A percentile compares a stretch with the other conserved stretches of the same genome.
phyloP scores from a whole-genome alignment of 2,888 invertebrate genomes.

The Unio pictorum region DNA sequence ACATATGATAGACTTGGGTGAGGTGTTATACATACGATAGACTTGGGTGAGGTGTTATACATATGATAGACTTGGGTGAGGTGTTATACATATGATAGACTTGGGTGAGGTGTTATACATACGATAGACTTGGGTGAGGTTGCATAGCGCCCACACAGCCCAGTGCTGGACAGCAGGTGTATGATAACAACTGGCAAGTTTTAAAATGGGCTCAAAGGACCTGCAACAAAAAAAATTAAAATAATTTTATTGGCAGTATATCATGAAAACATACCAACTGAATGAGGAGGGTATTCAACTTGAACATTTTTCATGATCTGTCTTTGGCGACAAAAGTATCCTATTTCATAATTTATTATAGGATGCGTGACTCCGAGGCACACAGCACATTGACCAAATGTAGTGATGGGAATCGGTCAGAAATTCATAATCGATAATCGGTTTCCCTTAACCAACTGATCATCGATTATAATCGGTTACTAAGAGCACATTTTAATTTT shows the following conservation, averaged over 20 bases:
- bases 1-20: too few species aligned
- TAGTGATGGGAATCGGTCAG: too few species aligned
- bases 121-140: slow-evolving; percentile 94
- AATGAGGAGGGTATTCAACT: neutral
- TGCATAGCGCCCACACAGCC: slow-evolving; percentile 98
- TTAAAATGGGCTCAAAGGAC: slow-evolving; percentile 93
- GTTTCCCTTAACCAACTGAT: too few species aligned
- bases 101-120: slow-evolving; percentile 72
- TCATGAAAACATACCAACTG: neutral
- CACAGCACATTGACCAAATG: too few species aligned
- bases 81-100: too few species aligned
- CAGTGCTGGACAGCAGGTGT: slow-evolving; percentile 95
- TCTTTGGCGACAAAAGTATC: too few species aligned
- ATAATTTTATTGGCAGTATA: neutral
- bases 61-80: too few species aligned
- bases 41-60: slow-evolving; percentile 84
- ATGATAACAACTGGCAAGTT: slow-evolving; percentile 82
- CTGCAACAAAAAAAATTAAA: slow-evolving; percentile 70
- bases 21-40: slow-evolving; percentile 81
- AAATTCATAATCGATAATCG: too few species aligned
- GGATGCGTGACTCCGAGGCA: too few species aligned
- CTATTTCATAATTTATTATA: too few species aligned
- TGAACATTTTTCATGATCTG: neutral
- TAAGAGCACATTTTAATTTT: too few species aligned
- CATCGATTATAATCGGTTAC: too few species aligned